Evolutionary conservation across 2,797 vertebrate genomes (phyloP).

Genomic region (Psittacula echo): DNA sequence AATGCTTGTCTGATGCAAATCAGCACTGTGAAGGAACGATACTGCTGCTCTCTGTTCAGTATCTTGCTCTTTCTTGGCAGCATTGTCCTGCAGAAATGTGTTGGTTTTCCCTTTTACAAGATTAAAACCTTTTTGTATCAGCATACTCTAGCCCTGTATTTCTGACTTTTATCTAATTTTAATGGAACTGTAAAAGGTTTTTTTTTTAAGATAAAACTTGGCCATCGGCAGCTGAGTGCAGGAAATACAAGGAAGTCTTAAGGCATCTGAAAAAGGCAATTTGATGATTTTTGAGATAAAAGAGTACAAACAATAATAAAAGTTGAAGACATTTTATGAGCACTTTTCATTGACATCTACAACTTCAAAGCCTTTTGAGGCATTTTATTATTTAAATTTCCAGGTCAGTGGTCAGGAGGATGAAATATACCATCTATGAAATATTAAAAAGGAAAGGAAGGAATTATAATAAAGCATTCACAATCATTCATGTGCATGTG

Average conservation of each 20-base stretch:
- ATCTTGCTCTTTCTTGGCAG: slow-evolving; percentile 14
- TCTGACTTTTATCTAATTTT: slow-evolving; percentile 28
- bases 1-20: neutral
- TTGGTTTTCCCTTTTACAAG: slow-evolving; percentile 2
- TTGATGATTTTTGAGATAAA: slow-evolving; percentile 45
- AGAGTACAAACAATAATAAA: slow-evolving; percentile 50
- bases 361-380: slow-evolving; percentile 30
- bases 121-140: neutral
- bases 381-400: slow-evolving; percentile 45
- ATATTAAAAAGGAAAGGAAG: slow-evolving; percentile 24
- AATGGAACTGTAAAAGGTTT: neutral
- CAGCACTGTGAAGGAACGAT: neutral
- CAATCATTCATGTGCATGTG: slow-evolving; percentile 6
- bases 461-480: slow-evolving; percentile 9
- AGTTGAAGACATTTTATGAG: slow-evolving; percentile 26
- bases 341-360: slow-evolving; percentile 15
- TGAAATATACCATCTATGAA: slow-evolving; percentile 10
- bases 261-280: neutral
- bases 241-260: slow-evolving; percentile 24
- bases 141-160: neutral
- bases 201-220: neutral
- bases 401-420: neutral
- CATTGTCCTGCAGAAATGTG: neutral
- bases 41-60: neutral
- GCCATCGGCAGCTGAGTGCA: neutral